Evolutionary conservation across 2,888 invertebrate species (phyloP).

Genomic region (Mellilla xanthometata): DNA sequence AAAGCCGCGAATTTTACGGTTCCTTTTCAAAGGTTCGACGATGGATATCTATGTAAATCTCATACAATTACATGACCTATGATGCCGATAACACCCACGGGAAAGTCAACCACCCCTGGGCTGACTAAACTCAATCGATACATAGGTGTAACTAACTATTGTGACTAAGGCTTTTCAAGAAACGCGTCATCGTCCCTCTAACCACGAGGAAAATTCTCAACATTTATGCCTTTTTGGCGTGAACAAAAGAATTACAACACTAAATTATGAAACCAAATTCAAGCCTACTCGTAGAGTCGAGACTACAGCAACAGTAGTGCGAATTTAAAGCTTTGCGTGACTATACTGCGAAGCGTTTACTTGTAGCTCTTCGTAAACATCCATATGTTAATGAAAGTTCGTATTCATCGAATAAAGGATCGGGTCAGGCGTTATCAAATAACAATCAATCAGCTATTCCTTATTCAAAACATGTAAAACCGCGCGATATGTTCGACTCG

Average conservation of each 20-base stretch:
- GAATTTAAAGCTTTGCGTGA: constrained; percentile 24
- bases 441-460: constrained; percentile 10
- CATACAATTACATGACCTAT: constrained; percentile 30
- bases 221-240: constrained; percentile 28
- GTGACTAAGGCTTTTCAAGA: constrained; percentile 32
- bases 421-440: constrained; percentile 3
- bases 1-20: constrained; percentile 24
- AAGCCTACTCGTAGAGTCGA: constrained; percentile 1
- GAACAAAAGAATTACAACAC: constrained; percentile 19
- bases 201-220: constrained; percentile 40
- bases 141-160: constrained; percentile 10
- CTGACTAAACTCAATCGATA: constrained; percentile 51
- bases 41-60: constrained; percentile 52
- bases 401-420: not conserved
- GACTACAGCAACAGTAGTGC: constrained; percentile 20
- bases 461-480: constrained; percentile 10
- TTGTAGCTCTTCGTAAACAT: not conserved
- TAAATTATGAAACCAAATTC: constrained; percentile 13
- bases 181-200: constrained; percentile 29
- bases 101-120: constrained; percentile 54
- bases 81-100: constrained; percentile 31
- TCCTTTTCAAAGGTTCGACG: constrained; percentile 22
- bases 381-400: not conserved
- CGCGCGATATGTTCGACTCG: not conserved
- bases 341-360: constrained; percentile 1